These are phyloP conservation scores for Carpatolechia fugitivella DNA, from an alignment of 2,888 invertebrate species.

Conservation along the genomic window DNA sequence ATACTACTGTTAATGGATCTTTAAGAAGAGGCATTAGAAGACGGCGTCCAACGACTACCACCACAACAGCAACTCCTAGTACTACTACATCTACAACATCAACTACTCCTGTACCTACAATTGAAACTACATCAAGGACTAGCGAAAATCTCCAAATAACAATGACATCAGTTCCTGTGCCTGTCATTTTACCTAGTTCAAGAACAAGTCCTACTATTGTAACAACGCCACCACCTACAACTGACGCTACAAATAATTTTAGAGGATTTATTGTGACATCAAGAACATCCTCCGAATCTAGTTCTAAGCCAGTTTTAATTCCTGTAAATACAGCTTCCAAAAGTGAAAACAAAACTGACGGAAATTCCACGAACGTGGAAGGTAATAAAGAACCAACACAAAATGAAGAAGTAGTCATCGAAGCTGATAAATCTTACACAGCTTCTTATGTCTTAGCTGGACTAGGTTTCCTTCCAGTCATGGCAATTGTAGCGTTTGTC, in stretches of 20 bases:
- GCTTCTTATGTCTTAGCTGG: slow-evolving; percentile 81
- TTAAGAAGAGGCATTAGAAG: slow-evolving; percentile 44
- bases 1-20: slow-evolving; percentile 42
- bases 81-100: slow-evolving; percentile 32
- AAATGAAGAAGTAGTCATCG: slow-evolving; percentile 77
- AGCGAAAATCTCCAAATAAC: slow-evolving; percentile 27
- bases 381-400: slow-evolving; percentile 37
- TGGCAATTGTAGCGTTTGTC: slow-evolving; percentile 78
- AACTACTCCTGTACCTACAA: slow-evolving; percentile 21
- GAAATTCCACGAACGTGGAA: slow-evolving; percentile 42
- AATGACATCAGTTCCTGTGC: slow-evolving; percentile 26
- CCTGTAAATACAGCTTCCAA: slow-evolving; percentile 35
- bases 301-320: slow-evolving; percentile 44
- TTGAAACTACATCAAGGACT: slow-evolving; percentile 21
- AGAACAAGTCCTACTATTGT: slow-evolving; percentile 17
- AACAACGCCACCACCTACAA: slow-evolving; percentile 20
- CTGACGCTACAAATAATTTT: slow-evolving; percentile 39
- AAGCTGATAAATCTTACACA: slow-evolving; percentile 79
- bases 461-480: slow-evolving; percentile 79
- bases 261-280: slow-evolving; percentile 64
- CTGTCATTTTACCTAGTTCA: slow-evolving; percentile 14
- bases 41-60: slow-evolving; percentile 69
- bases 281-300: slow-evolving; percentile 65
- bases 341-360: slow-evolving; percentile 32
- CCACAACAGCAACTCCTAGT: slow-evolving; percentile 35